Evolutionary conservation across 2,797 vertebrate genomes (phyloP), one percentile per base, ranked within the genome.

Genomic region (Hoplostethus mediterraneus): DNA sequence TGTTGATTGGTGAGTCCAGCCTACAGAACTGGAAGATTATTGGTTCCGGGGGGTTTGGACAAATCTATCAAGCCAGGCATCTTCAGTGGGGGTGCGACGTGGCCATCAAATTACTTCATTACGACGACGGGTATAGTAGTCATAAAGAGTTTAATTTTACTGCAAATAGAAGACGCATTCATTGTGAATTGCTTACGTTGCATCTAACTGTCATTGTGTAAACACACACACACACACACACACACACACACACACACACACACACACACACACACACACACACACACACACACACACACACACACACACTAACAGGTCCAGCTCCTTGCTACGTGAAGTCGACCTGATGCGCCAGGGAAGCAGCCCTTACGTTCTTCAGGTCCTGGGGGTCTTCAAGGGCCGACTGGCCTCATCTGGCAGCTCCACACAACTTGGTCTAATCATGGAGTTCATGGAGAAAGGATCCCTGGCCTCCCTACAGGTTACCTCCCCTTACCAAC

Each of bases 361-460:
- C 58, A 89, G 81, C 45, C 92, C 92, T 0, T 66, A 85, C 0
- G 92, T 95, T 0, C 85, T 94, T 38, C 82, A 83, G 16, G 89
- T 94, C 45, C 67, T 87, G 0, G 94, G 94, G 42, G 60, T 94
- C 67, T 95, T 90, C 54, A 47, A 30, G 55, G 90, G 92, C 25
- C 48, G 30, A 2, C 16, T 14, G 6, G 80, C 74, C 1, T 16
- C 1, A 17, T 1, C 2, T 0, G 21, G 36, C 1, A 12, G 1
- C 0, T 42, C 68, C 1, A 0, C 6, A 1, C 84, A 82, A 31
- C 80, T 90, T 0, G 94, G 95, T 3, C 87, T 95, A 70, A 92
- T 95, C 79, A 95, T 95, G 95, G 93, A 95, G 86, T 85, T 91
- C 74, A 94, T 95, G 94, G 92, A 94, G 70, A 87, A 79, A 57